Evolutionary conservation across 2,888 invertebrate species (phyloP), one percentile per base, ranked within the genome.

Genomic region (Drosophila siamana): DNA sequence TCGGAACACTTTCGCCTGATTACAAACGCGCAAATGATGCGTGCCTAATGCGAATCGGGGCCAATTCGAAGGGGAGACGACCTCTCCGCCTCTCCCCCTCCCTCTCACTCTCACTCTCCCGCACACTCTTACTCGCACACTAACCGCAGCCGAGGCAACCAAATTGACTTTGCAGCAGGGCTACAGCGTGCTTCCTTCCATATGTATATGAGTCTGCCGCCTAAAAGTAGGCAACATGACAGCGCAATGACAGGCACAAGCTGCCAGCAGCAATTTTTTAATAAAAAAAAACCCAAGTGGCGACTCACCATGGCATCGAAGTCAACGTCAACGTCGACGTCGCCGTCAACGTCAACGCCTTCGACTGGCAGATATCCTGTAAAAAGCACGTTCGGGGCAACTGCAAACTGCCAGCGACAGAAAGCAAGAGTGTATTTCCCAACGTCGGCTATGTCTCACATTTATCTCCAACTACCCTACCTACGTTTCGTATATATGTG

Each of bases 11-110:
- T 89, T 79, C 80, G 88, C 83, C 69, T 89, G 89, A 89, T 87
- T 87, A 89, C 86, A 86, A 89, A 81, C 81, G 82, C 86, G 77
- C 81, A 87, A 87, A 87, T 87, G 87, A 87, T 84, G 87, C 87
- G 89, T 89, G 84, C 69, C 88, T 87, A 89, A 87, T 87, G 86
- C 83, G 78, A 71, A 70, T 56, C 59, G 67, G 67, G 77, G 76
- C 80, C 77, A 79, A 78, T 77, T 68, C 64, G 56, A 65, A 69
- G 63, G 64, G 47, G 46, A 46, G 30, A 6, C 30, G 8, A 6
- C 38, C n/a, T n/a, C 16, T 9, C 4, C 9, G 7, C 2, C 26
- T 2, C 16, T 11, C 8, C 19, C 15, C 15, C 2, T 15, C 8
- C 2, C 26, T 4, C 26, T 11, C 11, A 6, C 51, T 6, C 19